A percentile compares a stretch with the other conserved stretches of the same genome.
phyloP scores from a whole-genome alignment of 2,797 vertebrate genomes.

The Sylvilagus floridanus region DNA sequence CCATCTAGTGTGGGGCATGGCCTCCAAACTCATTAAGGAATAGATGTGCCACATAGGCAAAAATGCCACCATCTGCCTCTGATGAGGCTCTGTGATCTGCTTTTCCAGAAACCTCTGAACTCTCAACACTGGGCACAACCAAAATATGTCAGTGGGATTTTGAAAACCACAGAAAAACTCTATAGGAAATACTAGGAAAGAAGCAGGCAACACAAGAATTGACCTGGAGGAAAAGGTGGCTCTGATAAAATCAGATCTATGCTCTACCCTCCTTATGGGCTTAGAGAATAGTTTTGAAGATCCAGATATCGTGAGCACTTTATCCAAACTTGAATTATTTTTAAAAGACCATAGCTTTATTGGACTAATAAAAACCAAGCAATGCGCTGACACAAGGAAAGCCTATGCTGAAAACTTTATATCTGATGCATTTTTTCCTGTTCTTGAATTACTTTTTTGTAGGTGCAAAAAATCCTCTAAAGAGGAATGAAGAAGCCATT shows the following conservation, averaged over 20 bases:
- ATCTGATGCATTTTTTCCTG: not conserved
- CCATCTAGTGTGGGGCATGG: not conserved
- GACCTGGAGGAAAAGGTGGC: constrained; percentile 74
- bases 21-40: constrained; percentile 52
- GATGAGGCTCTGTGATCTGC: constrained; percentile 76
- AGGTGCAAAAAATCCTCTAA: not conserved
- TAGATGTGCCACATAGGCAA: constrained; percentile 39
- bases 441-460: constrained; percentile 17
- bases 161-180: constrained; percentile 81
- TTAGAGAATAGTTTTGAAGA: constrained; percentile 72
- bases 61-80: constrained; percentile 67
- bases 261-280: constrained; percentile 55
- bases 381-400: constrained; percentile 72
- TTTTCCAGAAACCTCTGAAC: constrained; percentile 76
- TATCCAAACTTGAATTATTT: constrained; percentile 69
- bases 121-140: constrained; percentile 68
- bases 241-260: constrained; percentile 78
- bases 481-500: not conserved
- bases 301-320: constrained; percentile 70
- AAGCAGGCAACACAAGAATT: constrained; percentile 75
- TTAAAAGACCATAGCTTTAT: constrained; percentile 55
- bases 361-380: constrained; percentile 70
- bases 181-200: constrained; percentile 80
- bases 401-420: not conserved
- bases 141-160: constrained; percentile 79